A percentile compares a stretch with the other conserved stretches of the same genome.
phyloP scores from a whole-genome alignment of 2,797 vertebrate species.

The Lacerta agilis region DNA sequence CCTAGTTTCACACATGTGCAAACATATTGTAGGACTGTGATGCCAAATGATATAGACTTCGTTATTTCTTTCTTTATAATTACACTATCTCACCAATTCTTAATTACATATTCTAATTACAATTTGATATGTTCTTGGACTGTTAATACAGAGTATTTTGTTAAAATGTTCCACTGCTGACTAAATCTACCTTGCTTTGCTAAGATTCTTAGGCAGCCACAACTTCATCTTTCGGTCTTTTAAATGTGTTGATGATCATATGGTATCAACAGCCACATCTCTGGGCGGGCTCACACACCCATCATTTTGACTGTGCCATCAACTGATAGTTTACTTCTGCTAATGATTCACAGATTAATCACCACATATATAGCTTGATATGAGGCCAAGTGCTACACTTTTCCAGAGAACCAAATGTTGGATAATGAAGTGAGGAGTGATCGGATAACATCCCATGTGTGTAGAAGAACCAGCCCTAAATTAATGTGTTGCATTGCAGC shows the following conservation, averaged over 20 bases:
- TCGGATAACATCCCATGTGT: not conserved
- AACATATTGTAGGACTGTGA: not conserved
- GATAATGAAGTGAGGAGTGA: not conserved
- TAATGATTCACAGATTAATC: not conserved
- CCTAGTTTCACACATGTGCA: not conserved
- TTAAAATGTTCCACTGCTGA: not conserved
- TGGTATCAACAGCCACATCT: not conserved
- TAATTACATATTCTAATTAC: not conserved
- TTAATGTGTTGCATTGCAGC: not conserved
- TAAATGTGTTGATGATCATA: too few species aligned
- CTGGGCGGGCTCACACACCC: not conserved
- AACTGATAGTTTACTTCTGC: not conserved
- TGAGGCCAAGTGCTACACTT: not conserved
- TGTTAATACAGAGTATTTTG: not conserved
- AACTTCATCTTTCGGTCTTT: not conserved
- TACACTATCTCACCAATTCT: not conserved
- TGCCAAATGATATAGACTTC: not conserved
- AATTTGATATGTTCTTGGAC: not conserved
- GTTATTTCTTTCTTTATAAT: not conserved
- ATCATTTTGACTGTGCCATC: not conserved
- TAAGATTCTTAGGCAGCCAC: not conserved
- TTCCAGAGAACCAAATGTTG: not conserved
- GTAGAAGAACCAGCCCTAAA: not conserved
- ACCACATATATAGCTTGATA: not conserved
- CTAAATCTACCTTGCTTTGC: not conserved